Evolutionary conservation across 2,113 vertebrate species (phyloP).

Genomic region (Caretta caretta): DNA sequence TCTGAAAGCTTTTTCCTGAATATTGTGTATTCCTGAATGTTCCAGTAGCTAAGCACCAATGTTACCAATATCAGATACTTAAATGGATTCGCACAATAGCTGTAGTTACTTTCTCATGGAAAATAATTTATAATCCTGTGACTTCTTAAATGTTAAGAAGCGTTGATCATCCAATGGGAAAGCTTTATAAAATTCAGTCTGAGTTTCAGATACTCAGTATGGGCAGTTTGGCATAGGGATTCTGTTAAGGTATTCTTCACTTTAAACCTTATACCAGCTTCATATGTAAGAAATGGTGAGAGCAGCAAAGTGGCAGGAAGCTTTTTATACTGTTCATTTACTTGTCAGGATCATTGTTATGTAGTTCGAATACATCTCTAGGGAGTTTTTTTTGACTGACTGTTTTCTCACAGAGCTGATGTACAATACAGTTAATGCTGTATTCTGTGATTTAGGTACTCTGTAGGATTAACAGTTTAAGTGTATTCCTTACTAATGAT

Average conservation of each 20-base stretch:
- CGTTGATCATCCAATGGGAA: not conserved
- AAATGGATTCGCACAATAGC: not conserved
- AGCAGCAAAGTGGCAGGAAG: not conserved
- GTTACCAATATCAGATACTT: not conserved
- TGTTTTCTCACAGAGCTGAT: not conserved
- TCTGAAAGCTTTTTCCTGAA: not conserved
- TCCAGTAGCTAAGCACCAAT: not conserved
- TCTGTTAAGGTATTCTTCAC: not conserved
- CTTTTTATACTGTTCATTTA: not conserved
- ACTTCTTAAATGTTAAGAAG: not conserved
- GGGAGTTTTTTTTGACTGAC: not conserved
- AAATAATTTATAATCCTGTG: not conserved
- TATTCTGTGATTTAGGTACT: not conserved
- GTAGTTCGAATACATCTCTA: slow-evolving; percentile 20
- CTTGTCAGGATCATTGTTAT: not conserved
- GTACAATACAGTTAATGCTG: not conserved
- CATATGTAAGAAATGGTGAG: not conserved
- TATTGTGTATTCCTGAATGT: fast-evolving
- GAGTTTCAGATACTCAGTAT: not conserved
- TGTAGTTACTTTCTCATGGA: not conserved
- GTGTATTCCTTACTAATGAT: not conserved
- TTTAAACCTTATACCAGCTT: not conserved
- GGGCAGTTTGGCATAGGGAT: not conserved
- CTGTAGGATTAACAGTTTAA: not conserved
- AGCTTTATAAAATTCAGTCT: not conserved